Conservation (phyloP, 2,113 vertebrate species). For the Gadus chalcogrammus region DNA sequence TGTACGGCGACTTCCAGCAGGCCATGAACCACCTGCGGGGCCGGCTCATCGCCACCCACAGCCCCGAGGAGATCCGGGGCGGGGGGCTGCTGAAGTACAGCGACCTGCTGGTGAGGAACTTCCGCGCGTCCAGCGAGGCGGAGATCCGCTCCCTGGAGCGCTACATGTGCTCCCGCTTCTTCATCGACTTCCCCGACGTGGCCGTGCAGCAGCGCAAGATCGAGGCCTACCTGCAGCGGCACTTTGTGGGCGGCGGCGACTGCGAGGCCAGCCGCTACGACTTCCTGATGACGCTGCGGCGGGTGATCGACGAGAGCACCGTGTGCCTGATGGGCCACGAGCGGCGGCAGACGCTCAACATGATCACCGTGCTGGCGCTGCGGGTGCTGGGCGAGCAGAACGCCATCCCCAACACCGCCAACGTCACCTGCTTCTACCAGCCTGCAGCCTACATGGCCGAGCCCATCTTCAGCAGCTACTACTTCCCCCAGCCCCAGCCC, state of each 20-base stretch:
- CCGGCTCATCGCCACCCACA: constrained; percentile 87
- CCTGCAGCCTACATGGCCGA: constrained; percentile 86
- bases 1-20: constrained; percentile 90
- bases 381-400: constrained; percentile 93
- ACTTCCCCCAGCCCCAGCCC: constrained; percentile 78
- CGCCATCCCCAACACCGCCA: constrained; percentile 86
- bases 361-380: constrained; percentile 90
- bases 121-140: constrained; percentile 81
- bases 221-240: constrained; percentile 89
- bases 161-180: constrained; percentile 98
- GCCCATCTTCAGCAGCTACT: constrained; percentile 83
- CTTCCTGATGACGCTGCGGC: constrained; percentile 90
- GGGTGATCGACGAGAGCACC: constrained; percentile 89
- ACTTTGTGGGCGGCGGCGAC: constrained; percentile 88
- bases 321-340: constrained; percentile 93
- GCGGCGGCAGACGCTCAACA: constrained; percentile 89
- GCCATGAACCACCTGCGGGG: constrained; percentile 86
- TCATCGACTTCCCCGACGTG: constrained; percentile 94
- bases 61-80: constrained; percentile 93
- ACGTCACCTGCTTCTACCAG: constrained; percentile 93
- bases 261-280: constrained; percentile 93
- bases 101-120: constrained; percentile 88
- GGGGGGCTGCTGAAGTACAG: constrained; percentile 95
- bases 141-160: constrained; percentile 92
- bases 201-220: constrained; percentile 90